Percentiles rank a stretch among this genome's conserved stretches.
phyloP scores from a whole-genome alignment of 2,797 vertebrate species.

The Malurus splendens region DNA sequence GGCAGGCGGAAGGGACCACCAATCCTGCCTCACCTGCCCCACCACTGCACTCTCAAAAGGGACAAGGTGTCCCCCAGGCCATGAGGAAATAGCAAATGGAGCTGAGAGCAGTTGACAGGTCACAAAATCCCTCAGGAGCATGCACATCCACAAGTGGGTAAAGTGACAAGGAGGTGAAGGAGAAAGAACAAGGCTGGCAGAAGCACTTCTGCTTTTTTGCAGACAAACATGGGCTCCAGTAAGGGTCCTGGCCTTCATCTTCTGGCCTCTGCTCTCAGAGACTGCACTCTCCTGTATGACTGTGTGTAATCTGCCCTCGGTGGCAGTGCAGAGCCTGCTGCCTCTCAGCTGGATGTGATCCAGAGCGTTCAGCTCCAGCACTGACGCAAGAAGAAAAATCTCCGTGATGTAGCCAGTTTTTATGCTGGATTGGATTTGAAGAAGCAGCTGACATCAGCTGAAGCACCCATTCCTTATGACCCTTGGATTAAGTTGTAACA shows the following conservation, averaged over 20 bases:
- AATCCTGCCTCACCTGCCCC: background rate
- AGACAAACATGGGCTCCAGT: background rate
- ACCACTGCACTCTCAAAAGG: background rate
- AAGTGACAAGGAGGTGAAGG: background rate
- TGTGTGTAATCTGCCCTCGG: background rate
- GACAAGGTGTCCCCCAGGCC: background rate
- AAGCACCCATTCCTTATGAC: background rate
- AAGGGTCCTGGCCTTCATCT: background rate
- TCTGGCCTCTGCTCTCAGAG: background rate
- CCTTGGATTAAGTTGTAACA: background rate
- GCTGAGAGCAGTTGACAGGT: background rate
- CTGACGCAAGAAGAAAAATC: constrained; percentile 2
- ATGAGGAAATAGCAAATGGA: background rate
- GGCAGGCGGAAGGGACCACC: background rate
- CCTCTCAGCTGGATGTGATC: background rate
- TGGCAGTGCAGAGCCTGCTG: background rate
- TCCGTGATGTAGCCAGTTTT: constrained; percentile 30
- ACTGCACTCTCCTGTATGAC: background rate
- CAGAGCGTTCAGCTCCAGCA: constrained; percentile 17
- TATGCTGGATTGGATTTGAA: constrained; percentile 20
- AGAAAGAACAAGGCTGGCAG: background rate
- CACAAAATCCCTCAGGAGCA: background rate
- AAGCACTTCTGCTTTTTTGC: background rate
- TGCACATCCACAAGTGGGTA: background rate
- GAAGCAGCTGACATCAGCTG: constrained; percentile 14